Evolutionary conservation across 2,888 invertebrate genomes (phyloP), one percentile per base, ranked within the genome.

Genomic region (Pycnomerus fuliginosus): DNA sequence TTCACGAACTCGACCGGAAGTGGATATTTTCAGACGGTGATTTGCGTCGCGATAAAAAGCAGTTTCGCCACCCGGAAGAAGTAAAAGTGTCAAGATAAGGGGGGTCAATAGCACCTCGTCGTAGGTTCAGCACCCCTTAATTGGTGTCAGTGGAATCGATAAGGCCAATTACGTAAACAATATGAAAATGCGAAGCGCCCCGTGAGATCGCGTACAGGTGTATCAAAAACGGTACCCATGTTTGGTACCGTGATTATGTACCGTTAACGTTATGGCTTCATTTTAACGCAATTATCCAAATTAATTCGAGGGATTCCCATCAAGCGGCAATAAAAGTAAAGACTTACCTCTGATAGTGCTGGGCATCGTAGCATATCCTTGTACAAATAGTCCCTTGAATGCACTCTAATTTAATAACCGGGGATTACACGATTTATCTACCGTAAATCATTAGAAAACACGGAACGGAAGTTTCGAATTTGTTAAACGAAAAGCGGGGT

Each of bases 331-430:
- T n/a, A n/a, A n/a, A n/a, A n/a, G n/a, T n/a, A n/a, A n/a, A n/a
- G 17, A 64, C 71, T 67, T 58, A 72, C 72, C 72, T 72, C 72
- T 70, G 66, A 72, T 72, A 59, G 72, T 72, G 64, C 72, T 72
- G 56, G 72, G 72, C 72, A 72, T 72, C 58, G 64, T 71, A 66
- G 56, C 62, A 67, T 68, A 54, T 67, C 69, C 62, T 65, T 34
- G 29, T 16, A 41, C 31, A 12, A 36, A 42, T 20, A 23, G 17
- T 28, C 35, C 30, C 16, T 30, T 22, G 34, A n/a, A 42, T 36
- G 43, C 43, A 43, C 43, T 43, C 30, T 13, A 17, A 34, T 20
- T 38, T 15, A 31, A 31, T 36, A 35, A 44, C 20, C n/a, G 33
- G 29, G 30, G 38, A 35, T 46, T 45, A 39, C 35, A 45, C 27